Evolutionary conservation across 2,113 vertebrate species (phyloP).

Genomic region (Ictalurus punctatus): DNA sequence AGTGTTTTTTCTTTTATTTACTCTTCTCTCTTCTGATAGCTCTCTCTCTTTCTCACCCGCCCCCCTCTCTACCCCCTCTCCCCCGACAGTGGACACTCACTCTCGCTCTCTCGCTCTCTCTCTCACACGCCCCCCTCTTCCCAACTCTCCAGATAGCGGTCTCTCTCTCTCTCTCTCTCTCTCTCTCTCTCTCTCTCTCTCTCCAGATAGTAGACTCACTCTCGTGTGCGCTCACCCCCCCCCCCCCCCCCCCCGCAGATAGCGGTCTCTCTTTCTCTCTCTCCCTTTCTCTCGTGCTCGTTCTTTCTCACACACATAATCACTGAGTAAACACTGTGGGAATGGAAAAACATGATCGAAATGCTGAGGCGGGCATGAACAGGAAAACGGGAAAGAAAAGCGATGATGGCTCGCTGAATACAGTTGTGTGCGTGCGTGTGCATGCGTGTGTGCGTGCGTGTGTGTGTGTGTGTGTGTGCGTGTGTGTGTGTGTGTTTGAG

Average conservation of each 20-base stretch:
- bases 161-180: too few species aligned
- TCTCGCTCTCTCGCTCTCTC: neutral
- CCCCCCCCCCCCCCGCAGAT: too few species aligned
- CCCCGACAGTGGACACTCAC: neutral
- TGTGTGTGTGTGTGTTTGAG: conserved; percentile 53
- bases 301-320: conserved; percentile 29
- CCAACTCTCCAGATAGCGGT: too few species aligned
- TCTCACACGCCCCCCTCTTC: too few species aligned
- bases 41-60: too few species aligned
- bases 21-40: neutral
- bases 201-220: too few species aligned
- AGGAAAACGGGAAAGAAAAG: conserved; percentile 26
- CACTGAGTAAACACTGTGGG: conserved; percentile 31
- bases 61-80: accelerated
- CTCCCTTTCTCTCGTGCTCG: neutral
- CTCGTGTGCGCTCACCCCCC: too few species aligned
- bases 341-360: conserved; percentile 35
- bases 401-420: neutral
- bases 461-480: conserved; percentile 50
- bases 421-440: neutral
- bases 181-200: neutral
- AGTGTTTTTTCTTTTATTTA: conserved; percentile 67
- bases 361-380: conserved; percentile 19
- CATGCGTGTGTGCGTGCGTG: conserved; percentile 41
- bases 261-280: neutral